Percentiles rank a stretch among this genome's conserved stretches.
Conservation (phyloP, 1,140 invertebrate genomes). For the Epicauta chinensis region DNA sequence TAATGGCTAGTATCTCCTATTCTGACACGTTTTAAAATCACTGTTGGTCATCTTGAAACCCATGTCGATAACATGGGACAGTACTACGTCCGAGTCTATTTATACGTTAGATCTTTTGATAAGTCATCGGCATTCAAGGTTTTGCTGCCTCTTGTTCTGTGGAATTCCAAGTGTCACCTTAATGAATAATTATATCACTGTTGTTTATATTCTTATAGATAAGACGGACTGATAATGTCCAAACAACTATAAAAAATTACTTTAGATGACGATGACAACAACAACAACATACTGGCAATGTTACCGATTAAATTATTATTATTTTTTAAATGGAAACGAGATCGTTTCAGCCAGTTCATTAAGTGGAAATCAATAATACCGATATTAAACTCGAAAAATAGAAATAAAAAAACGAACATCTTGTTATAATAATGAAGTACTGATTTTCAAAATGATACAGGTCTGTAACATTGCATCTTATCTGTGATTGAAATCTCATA, state of each 20-base stretch:
- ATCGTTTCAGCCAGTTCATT: no score
- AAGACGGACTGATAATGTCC: slow-evolving; percentile 15
- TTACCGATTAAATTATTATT: slow-evolving; percentile 15
- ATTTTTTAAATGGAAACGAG: no score
- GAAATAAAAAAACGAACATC: no score
- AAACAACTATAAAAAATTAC: slow-evolving; percentile 14
- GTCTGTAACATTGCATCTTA: slow-evolving; percentile 8
- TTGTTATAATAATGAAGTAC: slow-evolving; percentile 10
- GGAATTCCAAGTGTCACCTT: slow-evolving; percentile 22
- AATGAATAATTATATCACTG: slow-evolving; percentile 27
- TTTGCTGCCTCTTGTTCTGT: no score
- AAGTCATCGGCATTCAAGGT: slow-evolving; percentile 12
- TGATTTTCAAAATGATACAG: slow-evolving; percentile 1
- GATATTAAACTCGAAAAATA: no score
- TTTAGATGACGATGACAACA: slow-evolving; percentile 8
- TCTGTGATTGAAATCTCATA: slow-evolving; percentile 17
- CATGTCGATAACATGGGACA: slow-evolving; percentile 1
- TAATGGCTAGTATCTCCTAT: slow-evolving; percentile 7
- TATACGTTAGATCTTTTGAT: slow-evolving; percentile 9
- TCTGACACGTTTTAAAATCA: slow-evolving; percentile 11
- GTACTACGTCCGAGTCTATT: slow-evolving; percentile 10
- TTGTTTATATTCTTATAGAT: slow-evolving; percentile 21
- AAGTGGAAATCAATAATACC: no score
- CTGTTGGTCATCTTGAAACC: slow-evolving; percentile 8
- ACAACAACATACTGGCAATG: no score